Base-by-base conservation (phyloP, 2,888 invertebrate genomes). In the Caenorhabditis imperialis region DNA sequence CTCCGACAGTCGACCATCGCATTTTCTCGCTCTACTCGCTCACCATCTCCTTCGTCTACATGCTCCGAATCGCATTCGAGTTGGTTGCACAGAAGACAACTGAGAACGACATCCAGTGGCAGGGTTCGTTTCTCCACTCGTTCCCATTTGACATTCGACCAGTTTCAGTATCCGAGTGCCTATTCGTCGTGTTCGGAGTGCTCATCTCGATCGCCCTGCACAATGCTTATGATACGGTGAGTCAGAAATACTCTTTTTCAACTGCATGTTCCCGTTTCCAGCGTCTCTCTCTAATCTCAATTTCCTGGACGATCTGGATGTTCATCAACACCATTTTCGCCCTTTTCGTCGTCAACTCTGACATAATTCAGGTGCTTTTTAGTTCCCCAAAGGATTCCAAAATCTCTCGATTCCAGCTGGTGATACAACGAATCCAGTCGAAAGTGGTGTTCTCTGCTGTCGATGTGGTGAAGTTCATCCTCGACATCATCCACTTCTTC, bases 241-340 rank as follows among this genome's bases (percentile, higher is more conserved):
- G 25, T 22, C 14, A n/a, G 14, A 16, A 14, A 40, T 38, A 23
- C 3, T 18, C 40, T 5, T 2, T 4, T 22, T 10, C 16, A 38
- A 25, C n/a, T 12, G 1, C 7, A 23, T 37, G 37, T 40, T 25
- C 8, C 33, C 3, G 14, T 40, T 40, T 65, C 18, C 65, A 72
- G 63, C 33, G 72, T 18, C 48, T 72, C 30, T 72, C 72, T 0
- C 44, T 72, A 2, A 73, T 73, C 30, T 73, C 73, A 14, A 60
- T 73, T 27, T 67, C 47, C 7, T 73, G 73, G 73, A 61, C 53
- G 14, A 61, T 73, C 55, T 73, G 73, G 73, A 73, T 73, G 73
- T 61, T 73, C 25, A 55, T 65, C 45, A 73, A 73, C 51, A 67
- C 73, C 7, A 67, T 73, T 38, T 57, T 73, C 37, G 73, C 73